Base-by-base conservation (phyloP, 2,113 vertebrate genomes). In the Serinus canaria region DNA sequence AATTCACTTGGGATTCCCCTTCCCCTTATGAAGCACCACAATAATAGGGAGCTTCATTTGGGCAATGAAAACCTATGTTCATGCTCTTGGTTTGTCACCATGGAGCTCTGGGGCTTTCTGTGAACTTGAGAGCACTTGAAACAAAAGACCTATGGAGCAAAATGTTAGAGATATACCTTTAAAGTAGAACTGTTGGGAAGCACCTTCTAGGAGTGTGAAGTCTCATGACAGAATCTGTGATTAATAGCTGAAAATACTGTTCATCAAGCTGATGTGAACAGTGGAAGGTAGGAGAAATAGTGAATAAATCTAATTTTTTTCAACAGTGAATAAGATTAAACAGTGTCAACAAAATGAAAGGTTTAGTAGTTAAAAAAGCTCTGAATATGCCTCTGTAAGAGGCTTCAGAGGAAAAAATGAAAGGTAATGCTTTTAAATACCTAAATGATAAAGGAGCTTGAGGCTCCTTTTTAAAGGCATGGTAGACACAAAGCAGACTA, bases 351-450 rank as follows among this genome's bases (percentile, higher is more conserved):
- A 89, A 93, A 94, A 55, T 52, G 60, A 90, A 92, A 89, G 49
- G 58, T 91, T 55, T 52, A 24, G 44, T 78, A 78, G 59, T 89
- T 93, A 7, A 83, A 89, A 92, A 80, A 96, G 24, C 44, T 92
- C 60, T 1, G 10, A 83, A 53, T 50, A 49, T 0, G 1, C 60
- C 64, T 94, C 69, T 58, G 35, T 83, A 59, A 92, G 76, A 68
- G 39, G 50, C 67, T 92, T 91, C 82, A 95, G 90, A 81, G 50
- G 53, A 72, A 87, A 81, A 96, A 96, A 94, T 84, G 44, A 92
- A 88, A 95, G 79, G 19, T 60, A 77, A 31, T 1, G 0, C 49
- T 92, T 94, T 94, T 84, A 92, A 80, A 74, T 83, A 46, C 5
- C 63, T 72, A 50, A 81, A 83, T 69, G 37, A 87, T 90, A 72